Evolutionary conservation across 2,888 invertebrate genomes (phyloP), one percentile per base, ranked within the genome.

Genomic region (Anticlea derivata): DNA sequence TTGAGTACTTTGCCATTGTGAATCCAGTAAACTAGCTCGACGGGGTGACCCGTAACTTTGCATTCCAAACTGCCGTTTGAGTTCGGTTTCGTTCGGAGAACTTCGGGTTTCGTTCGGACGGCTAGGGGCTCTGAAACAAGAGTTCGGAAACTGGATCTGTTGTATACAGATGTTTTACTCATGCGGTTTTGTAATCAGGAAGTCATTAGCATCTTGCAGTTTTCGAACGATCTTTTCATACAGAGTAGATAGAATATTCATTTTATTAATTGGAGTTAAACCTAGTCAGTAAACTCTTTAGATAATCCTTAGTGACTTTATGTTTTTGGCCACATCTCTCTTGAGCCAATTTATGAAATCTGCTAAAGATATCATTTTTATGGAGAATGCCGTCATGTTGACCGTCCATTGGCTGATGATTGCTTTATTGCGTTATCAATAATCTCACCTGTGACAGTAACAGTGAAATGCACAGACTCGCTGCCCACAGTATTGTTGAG

Each of bases 401-500:
- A n/a, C n/a, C n/a, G n/a, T n/a, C n/a, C n/a, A n/a, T n/a, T n/a
- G n/a, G n/a, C 17, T 17, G 2, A 17, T 17, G 17, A 3, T 4
- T 3, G 2, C 17, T 17, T 17, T 3, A 17, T 2, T 17, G 4
- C 17, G 4, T 3, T 17, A 17, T 17, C 17, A 3, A 17, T 2
- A 17, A 4, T 17, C 79, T 82, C 80, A 95, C 95, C 95, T 80
- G 95, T 95, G 54, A 97, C 95, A 63, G 94, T 93, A 56, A 97
- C 90, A 10, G 94, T 94, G 65, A 96, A 94, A 71, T 95, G 93
- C 34, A 95, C 93, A 30, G 94, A 94, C 75, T 96, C 95, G 70
- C 94, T 95, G 17, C 97, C 98, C 1, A 96, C 95, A 5, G 96
- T 95, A 80, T 98, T 98, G 87, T 97, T 97, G 48, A 96, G 96